Conservation (phyloP, 2,888 invertebrate genomes). For the Vesta saturnalis region DNA sequence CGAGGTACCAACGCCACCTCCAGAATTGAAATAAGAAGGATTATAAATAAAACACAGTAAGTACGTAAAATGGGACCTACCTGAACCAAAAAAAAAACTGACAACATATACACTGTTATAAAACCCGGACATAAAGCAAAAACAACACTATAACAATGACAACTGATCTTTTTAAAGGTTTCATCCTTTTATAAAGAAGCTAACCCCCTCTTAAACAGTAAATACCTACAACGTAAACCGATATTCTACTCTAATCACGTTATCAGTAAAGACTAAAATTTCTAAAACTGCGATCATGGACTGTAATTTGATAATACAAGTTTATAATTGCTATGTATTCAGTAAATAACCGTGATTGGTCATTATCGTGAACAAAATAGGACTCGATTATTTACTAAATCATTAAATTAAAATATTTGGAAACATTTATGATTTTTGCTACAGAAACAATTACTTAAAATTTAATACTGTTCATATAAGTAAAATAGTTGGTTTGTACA, state of each 20-base stretch:
- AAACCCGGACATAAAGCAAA: conserved; percentile 17
- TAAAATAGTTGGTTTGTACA: no score
- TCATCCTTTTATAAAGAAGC: conserved; percentile 57
- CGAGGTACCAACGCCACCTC: no score
- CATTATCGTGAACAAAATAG: neutral
- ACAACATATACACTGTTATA: neutral
- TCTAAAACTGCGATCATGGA: conserved; percentile 5
- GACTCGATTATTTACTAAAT: neutral
- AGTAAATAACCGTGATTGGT: neutral
- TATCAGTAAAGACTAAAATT: conserved; percentile 28
- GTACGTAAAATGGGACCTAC: neutral
- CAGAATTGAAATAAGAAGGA: neutral
- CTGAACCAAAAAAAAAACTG: neutral
- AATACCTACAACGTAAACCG: conserved; percentile 30
- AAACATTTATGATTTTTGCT: no score
- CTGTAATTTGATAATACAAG: conserved; percentile 6
- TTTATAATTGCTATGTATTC: conserved; percentile 2
- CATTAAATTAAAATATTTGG: neutral
- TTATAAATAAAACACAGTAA: neutral
- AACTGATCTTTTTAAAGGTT: conserved; percentile 52
- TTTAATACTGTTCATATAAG: no score
- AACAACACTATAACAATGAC: conserved; percentile 27
- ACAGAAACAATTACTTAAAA: no score
- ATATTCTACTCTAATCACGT: conserved; percentile 33
- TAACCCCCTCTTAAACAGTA: conserved; percentile 48